Evolutionary conservation across 1,140 invertebrate genomes (phyloP), one percentile per base, ranked within the genome.

Genomic region (Apis laboriosa): DNA sequence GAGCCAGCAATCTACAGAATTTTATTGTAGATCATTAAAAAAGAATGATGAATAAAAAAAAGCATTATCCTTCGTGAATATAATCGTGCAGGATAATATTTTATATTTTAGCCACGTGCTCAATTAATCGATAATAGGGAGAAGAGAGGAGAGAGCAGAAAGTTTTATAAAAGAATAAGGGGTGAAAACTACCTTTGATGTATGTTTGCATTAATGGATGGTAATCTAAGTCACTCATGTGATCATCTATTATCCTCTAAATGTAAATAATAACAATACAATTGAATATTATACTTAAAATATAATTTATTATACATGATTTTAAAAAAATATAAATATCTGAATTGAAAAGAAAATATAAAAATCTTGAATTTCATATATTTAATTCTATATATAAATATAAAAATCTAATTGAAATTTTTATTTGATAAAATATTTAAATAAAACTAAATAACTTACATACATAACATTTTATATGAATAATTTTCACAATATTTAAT

Each of bases 51-150:
- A 64, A 49, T 64, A 64, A n/a, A n/a, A n/a, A n/a, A n/a, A n/a
- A 80, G 60, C 49, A n/a, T 63, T 74, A 43, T 64, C 56, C 70
- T 74, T 19, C 9, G 28, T 53, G 60, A 64, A 28, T n/a, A 43
- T n/a, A 61, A 66, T 72, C 73, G n/a, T 13, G 15, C 61, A 49
- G 61, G 15, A 15, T 19, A 43, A 56, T 19, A 34, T 43, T 55
- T 19, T 49, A 49, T 70, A 49, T n/a, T 67, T 9, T 43, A 53
- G 80, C 75, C 84, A 87, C 84, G 86, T 83, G 84, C 0, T 68
- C 60, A 71, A 85, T 79, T 84, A 75, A 74, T 49, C n/a, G 63
- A 73, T 84, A 53, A 60, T n/a, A 51, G 67, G 55, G 55, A 17
- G 74, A 43, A 11, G 13, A 13, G 8, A 53, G 51, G 4, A 43